phyloP scores from a whole-genome alignment of 37 sponge, comb jelly and placozoan species.

The Agelas oroides region DNA sequence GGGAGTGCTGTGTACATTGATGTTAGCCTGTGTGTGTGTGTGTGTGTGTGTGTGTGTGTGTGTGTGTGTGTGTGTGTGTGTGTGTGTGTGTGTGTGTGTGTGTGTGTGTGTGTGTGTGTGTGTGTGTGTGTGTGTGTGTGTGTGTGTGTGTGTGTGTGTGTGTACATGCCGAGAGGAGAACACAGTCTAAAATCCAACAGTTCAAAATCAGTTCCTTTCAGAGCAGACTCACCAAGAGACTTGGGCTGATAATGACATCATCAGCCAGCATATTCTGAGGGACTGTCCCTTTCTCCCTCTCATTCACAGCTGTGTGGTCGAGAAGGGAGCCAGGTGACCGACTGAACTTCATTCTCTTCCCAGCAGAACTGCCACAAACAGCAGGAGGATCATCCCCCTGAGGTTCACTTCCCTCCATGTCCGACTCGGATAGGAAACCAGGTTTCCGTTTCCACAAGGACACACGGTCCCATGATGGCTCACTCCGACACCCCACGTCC shows the following conservation, averaged over 20 bases:
- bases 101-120: no score
- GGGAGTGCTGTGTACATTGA: conserved; percentile 36
- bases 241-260: conserved; percentile 44
- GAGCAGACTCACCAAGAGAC: conserved; percentile 50
- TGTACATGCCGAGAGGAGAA: no score
- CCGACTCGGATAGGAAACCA: neutral
- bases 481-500: neutral
- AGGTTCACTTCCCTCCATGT: neutral
- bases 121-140: no score
- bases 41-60: no score
- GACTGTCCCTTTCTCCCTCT: neutral
- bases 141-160: no score
- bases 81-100: no score
- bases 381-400: neutral
- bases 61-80: no score
- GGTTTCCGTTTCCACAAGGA: neutral
- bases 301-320: no score
- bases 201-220: no score
- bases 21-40: conserved; percentile 2
- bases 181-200: no score
- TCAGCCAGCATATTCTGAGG: neutral
- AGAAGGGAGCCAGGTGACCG: no score
- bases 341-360: neutral
- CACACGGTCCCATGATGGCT: neutral
- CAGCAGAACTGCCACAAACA: neutral